Evolutionary conservation across 2,888 invertebrate genomes (phyloP).

Genomic region (Zygothrica quintamaculata): DNA sequence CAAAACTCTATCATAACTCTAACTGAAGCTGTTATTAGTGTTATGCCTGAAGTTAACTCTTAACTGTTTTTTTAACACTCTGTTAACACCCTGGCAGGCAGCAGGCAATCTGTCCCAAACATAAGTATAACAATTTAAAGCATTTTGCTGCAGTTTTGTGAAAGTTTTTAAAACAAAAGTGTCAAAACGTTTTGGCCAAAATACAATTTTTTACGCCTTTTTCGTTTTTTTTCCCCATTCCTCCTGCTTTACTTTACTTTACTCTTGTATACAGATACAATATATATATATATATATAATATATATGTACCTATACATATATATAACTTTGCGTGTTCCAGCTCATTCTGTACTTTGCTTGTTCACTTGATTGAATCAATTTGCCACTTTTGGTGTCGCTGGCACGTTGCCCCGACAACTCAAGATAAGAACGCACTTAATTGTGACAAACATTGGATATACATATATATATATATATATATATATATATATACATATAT

Average conservation of each 20-base stretch:
- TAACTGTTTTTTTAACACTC: not conserved
- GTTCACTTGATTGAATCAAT: slow-evolving; percentile 42
- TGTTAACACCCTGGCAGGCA: slow-evolving; percentile 6
- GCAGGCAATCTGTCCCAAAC: slow-evolving; percentile 1
- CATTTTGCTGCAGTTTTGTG: slow-evolving; percentile 49
- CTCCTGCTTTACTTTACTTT: not conserved
- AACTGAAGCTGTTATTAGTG: slow-evolving; percentile 17
- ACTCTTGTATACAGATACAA: slow-evolving; percentile 8
- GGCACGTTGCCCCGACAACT: slow-evolving; percentile 35
- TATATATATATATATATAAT: too few relatives aligned
- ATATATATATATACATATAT: not conserved
- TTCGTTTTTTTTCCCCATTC: slow-evolving; percentile 44
- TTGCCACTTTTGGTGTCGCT: slow-evolving; percentile 25
- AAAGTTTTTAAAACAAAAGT: slow-evolving; percentile 62
- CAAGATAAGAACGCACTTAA: slow-evolving; percentile 40
- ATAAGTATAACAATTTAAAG: slow-evolving; percentile 32
- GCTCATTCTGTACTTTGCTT: slow-evolving; percentile 11
- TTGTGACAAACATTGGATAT: slow-evolving; percentile 24
- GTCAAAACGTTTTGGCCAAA: slow-evolving; percentile 54
- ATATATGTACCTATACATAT: too few relatives aligned
- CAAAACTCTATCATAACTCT: slow-evolving; percentile 9
- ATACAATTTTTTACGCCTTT: slow-evolving; percentile 52
- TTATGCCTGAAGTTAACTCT: too few relatives aligned
- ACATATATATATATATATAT: too few relatives aligned
- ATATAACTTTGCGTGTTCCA: slow-evolving; percentile 35